A percentile compares a stretch with the other conserved stretches of the same genome.
Evolutionary conservation across 2,113 vertebrate genomes (phyloP).

Genomic region (Sceloporus tristichus): DNA sequence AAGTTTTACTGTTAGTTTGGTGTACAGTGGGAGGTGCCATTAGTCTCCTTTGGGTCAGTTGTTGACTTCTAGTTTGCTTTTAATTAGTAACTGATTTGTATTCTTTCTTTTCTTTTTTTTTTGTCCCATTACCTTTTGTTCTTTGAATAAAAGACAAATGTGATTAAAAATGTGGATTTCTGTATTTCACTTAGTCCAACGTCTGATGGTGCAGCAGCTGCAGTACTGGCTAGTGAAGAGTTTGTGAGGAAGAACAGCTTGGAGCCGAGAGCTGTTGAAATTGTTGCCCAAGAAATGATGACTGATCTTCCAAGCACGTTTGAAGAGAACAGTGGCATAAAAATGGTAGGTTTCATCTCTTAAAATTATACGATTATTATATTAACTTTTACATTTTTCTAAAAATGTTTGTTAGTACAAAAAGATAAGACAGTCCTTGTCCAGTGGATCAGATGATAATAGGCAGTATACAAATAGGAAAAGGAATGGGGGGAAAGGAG

Average conservation of each 20-base stretch:
- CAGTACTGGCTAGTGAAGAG: constrained; percentile 87
- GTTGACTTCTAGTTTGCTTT: background rate
- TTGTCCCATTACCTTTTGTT: background rate
- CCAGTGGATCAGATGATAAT: background rate
- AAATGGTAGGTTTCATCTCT: constrained; percentile 79
- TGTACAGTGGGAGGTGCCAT: background rate
- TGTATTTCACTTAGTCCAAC: constrained; percentile 84
- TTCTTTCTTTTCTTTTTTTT: background rate
- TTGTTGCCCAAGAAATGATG: constrained; percentile 94
- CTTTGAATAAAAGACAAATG: background rate
- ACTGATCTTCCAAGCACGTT: constrained; percentile 90
- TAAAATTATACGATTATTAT: background rate
- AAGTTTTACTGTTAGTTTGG: background rate
- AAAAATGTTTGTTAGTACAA: too few species aligned
- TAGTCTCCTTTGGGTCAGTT: background rate
- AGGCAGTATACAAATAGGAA: background rate
- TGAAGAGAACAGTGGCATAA: constrained; percentile 89
- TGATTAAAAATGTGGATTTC: constrained; percentile 30
- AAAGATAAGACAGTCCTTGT: background rate
- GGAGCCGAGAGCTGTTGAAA: constrained; percentile 91
- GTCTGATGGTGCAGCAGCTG: constrained; percentile 94
- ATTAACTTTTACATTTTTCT: too few species aligned
- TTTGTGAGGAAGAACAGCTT: constrained; percentile 85
- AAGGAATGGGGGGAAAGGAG: background rate
- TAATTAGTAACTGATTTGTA: background rate